These are phyloP conservation scores for Acleris sparsana DNA, from an alignment of 2,888 invertebrate species.

Conservation along the genomic window DNA sequence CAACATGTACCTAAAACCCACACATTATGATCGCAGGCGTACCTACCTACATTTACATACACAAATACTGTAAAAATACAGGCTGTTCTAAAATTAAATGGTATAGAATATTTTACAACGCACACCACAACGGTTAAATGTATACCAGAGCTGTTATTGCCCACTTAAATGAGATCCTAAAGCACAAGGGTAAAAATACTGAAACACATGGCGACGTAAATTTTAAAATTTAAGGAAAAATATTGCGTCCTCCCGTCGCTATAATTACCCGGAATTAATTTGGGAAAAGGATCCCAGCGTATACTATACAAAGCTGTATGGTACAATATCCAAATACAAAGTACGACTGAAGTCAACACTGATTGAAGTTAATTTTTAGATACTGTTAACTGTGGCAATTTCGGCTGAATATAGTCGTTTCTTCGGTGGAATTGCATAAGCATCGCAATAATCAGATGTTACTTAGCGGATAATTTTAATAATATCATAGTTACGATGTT, in stretches of 20 bases:
- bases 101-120: constrained; percentile 65
- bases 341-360: no score
- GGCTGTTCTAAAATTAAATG: constrained; percentile 68
- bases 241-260: constrained; percentile 49
- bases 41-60: constrained; percentile 73
- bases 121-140: constrained; percentile 42
- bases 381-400: no score
- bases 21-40: constrained; percentile 63
- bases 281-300: constrained; percentile 43
- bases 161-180: constrained; percentile 58
- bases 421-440: no score
- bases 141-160: constrained; percentile 54
- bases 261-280: constrained; percentile 62
- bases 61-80: constrained; percentile 67
- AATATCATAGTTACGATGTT: no score
- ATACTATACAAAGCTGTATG: constrained; percentile 16
- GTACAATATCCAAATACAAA: no score
- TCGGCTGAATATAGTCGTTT: no score
- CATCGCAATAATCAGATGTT: no score
- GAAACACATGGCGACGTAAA: constrained; percentile 67
- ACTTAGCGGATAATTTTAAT: no score
- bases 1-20: constrained; percentile 69
- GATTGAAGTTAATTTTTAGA: no score
- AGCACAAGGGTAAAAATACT: constrained; percentile 61
- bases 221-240: constrained; percentile 69